Base-by-base conservation (phyloP, 1,140 invertebrate species). In the Drosophila quadrilineata region DNA sequence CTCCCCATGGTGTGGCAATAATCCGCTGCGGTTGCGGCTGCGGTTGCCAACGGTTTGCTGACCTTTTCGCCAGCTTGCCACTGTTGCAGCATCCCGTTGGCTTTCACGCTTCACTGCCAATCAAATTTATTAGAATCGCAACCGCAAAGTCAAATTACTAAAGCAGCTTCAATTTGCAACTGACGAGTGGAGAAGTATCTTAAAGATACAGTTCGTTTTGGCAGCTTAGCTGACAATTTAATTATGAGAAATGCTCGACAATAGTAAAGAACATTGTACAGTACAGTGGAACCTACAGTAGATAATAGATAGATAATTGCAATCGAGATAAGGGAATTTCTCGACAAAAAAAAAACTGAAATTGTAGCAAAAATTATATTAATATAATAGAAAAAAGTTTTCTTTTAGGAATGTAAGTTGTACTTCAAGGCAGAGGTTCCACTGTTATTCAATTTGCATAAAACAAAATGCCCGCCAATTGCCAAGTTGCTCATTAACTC, bases 21-120 rank as follows among this genome's bases (percentile, higher is more conserved):
- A 38, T 36, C 10, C 21, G 48, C 28, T 41, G 14, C 12, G 63
- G 16, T 31, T 48, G 43, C 52, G 26, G 22, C 9, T 17, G 24
- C 49, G 33, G 16, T 38, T 19, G 36, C 35, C 28, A 28, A 31
- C 49, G 45, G 52, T 57, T 54, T 58, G 31, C 53, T 82, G 57
- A 71, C 75, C 67, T 71, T 63, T 60, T 53, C 31, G 35, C 16
- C 45, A 24, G 63, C 53, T 10, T 29, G 41, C 14, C 12, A 31
- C 31, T 12, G 21, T 9, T 5, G n/a, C 45, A 41, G 4, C 31
- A 12, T 26, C 24, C 58, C 53, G 57, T 54, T 75, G 76, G 58
- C 54, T 58, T 80, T 84, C 53, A 77, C 53, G 76, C 72, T 71
- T 63, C 56, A 48, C 4, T 65, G 64, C 64, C 73, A 82, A 77